These are phyloP conservation scores for Desoria tigrina DNA, from an alignment of 2,888 invertebrate species.

Conservation along the genomic window DNA sequence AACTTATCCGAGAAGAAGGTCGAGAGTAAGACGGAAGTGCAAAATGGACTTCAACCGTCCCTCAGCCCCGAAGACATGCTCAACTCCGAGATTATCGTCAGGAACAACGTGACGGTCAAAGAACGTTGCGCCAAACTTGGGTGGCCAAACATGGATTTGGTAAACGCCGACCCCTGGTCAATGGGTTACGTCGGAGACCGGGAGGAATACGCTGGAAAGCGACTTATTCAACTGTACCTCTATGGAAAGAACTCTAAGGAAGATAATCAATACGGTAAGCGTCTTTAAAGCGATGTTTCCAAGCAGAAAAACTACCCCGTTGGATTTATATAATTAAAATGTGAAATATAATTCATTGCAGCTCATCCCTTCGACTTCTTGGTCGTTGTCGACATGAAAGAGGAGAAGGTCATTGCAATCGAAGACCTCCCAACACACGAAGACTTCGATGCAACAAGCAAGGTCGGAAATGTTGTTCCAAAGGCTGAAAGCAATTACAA, in stretches of 20 bases:
- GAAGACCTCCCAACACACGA: constrained; percentile 38
- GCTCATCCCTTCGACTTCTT: constrained; percentile 42
- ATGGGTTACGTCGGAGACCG: constrained; percentile 34
- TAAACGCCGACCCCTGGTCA: constrained; percentile 33
- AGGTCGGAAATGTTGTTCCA: constrained; percentile 29
- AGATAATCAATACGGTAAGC: constrained; percentile 34
- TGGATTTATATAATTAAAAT: no score
- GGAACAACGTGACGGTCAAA: constrained; percentile 14
- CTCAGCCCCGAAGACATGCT: constrained; percentile 25
- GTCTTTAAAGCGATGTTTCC: background rate
- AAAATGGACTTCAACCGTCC: constrained; percentile 9
- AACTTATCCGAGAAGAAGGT: constrained; percentile 20
- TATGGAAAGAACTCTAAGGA: constrained; percentile 28
- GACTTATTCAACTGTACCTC: constrained; percentile 28
- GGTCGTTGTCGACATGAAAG: constrained; percentile 25
- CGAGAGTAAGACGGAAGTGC: constrained; percentile 21
- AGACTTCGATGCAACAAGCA: constrained; percentile 27
- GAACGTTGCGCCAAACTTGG: constrained; percentile 24
- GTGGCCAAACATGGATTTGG: constrained; percentile 31
- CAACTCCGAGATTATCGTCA: constrained; percentile 18
- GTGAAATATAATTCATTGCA: background rate
- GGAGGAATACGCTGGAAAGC: constrained; percentile 28
- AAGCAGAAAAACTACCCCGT: no score
- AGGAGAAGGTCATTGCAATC: constrained; percentile 24
- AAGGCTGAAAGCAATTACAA: constrained; percentile 24